phyloP scores from a whole-genome alignment of 2,113 vertebrate species.

The Oryzias curvinotus region DNA sequence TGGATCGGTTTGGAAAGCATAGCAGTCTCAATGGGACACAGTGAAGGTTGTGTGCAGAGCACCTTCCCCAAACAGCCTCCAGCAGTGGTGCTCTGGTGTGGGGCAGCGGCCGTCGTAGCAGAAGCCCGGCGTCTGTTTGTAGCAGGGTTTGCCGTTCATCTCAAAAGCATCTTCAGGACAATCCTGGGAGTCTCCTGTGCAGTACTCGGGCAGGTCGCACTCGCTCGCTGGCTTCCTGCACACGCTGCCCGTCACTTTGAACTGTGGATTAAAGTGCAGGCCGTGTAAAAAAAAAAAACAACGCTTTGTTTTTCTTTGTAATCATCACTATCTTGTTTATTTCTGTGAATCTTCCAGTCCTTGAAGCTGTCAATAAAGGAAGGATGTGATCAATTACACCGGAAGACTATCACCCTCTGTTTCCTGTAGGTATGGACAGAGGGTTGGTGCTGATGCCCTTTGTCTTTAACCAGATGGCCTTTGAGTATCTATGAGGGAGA shows the following conservation, averaged over 20 bases:
- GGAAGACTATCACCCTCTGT: conserved; percentile 8
- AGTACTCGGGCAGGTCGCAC: conserved; percentile 87
- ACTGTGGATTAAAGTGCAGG: conserved; percentile 57
- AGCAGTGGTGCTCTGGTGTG: conserved; percentile 78
- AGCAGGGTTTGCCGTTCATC: conserved; percentile 86
- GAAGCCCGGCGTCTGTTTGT: conserved; percentile 69
- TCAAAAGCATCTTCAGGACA: conserved; percentile 87
- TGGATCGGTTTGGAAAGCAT: too few species aligned
- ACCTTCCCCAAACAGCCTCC: conserved; percentile 86
- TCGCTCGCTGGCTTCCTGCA: conserved; percentile 74
- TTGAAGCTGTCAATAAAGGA: conserved; percentile 26
- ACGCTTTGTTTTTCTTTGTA: not conserved
- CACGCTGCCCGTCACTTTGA: conserved; percentile 61
- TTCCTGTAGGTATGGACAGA: conserved; percentile 45
- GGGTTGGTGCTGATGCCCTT: too few species aligned
- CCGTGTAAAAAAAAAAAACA: not conserved
- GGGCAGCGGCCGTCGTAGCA: conserved; percentile 88
- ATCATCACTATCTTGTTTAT: not conserved
- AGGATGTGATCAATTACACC: conserved; percentile 37
- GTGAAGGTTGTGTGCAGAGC: not conserved
- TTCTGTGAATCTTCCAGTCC: conserved; percentile 3
- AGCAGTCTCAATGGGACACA: not conserved
- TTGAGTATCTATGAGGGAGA: too few species aligned
- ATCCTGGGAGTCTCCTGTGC: conserved; percentile 69
- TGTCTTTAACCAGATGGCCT: too few species aligned